Base-by-base conservation (phyloP, 1,140 invertebrate species). In the Leptopilina clavipes region DNA sequence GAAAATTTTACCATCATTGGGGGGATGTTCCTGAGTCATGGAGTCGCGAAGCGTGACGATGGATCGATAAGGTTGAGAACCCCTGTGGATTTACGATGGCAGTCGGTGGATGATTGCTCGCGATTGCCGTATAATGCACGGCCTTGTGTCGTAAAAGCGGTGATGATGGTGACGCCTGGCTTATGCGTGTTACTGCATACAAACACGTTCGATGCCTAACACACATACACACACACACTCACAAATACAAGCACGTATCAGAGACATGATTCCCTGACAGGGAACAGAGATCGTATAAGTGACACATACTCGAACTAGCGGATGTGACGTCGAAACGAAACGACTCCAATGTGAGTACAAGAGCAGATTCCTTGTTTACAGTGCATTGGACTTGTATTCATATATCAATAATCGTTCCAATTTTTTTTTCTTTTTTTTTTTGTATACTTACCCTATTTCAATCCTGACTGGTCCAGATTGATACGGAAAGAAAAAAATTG, bases 71-170 rank as follows among this genome's bases (percentile, higher is more conserved):
- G 86, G 86, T 89, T 90, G 89, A 87, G 89, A 90, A 89, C 86
- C 87, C 76, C 79, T 37, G 79, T 74, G 84, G 81, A 90, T 90
- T 90, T 90, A 90, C 85, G 89, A 89, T 87, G 81, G 84, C 84
- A 85, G 81, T 85, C 83, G 84, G 79, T 82, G 85, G 86, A 89
- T 89, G 89, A 90, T 90, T 88, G 88, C 85, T 86, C 82, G 84
- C 87, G 88, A 90, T 89, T 87, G 87, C 82, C 85, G 84, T 86
- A 85, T 87, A 87, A 87, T 89, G 87, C 86, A 88, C 88, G 89
- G 87, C 89, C 89, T 90, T 90, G 89, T 84, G 85, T 90, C 89
- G 85, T 90, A 90, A 90, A 80, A 89, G 74, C 81, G 84, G 79
- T 82, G 86, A 86, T 85, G 83, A 84, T 83, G 85, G 80, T 84